Percentiles rank a stretch among this genome's conserved stretches.
These are phyloP conservation scores for Syritta pipiens DNA, from an alignment of 2,888 invertebrate genomes.

Conservation along the genomic window DNA sequence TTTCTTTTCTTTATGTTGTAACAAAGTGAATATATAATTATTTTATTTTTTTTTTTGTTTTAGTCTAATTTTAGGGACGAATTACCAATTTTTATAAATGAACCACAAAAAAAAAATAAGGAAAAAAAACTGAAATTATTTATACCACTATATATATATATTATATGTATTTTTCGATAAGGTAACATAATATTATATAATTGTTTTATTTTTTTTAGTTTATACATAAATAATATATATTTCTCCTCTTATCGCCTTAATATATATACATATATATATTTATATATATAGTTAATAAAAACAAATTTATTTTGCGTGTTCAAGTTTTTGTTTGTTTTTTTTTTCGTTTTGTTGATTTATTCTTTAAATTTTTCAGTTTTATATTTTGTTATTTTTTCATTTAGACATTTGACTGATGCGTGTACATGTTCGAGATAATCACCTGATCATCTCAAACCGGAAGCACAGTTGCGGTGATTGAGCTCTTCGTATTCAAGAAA, in stretches of 20 bases:
- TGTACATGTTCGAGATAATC: no score
- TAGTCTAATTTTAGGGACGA: constrained; percentile 16
- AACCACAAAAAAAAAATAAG: not conserved
- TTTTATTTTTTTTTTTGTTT: constrained; percentile 13
- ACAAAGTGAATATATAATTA: constrained; percentile 5
- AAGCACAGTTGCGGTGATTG: no score
- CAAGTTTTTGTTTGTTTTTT: constrained; percentile 35
- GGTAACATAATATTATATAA: no score
- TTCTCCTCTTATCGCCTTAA: constrained; percentile 55
- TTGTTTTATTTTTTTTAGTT: constrained; percentile 60
- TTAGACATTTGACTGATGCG: not conserved
- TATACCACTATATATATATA: constrained; percentile 39
- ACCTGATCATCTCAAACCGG: no score
- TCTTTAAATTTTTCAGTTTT: not conserved
- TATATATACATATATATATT: constrained; percentile 33
- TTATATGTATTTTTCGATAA: constrained; percentile 47
- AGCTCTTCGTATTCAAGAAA: no score
- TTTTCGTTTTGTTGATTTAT: not conserved
- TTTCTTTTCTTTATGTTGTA: constrained; percentile 28
- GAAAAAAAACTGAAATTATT: constrained; percentile 33
- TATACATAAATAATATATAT: constrained; percentile 30
- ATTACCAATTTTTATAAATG: constrained; percentile 21
- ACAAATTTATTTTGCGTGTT: constrained; percentile 64
- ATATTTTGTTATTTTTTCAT: not conserved
- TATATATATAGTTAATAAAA: constrained; percentile 58